Evolutionary conservation across 2,797 vertebrate genomes (phyloP), one percentile per base, ranked within the genome.

Genomic region (Passerculus sandwichensis): DNA sequence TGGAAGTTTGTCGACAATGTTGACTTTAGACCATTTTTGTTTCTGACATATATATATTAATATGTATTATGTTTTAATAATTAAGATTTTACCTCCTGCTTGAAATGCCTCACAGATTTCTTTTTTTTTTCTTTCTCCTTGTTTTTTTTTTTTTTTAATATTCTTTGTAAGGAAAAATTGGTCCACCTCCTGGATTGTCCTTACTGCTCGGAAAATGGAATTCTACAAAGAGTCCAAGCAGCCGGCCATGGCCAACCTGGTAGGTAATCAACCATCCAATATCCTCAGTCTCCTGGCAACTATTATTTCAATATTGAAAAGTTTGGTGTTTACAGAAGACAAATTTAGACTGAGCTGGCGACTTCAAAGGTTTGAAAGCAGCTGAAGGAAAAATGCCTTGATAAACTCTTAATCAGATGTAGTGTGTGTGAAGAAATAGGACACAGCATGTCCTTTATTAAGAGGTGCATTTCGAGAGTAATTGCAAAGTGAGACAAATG

Each of bases 211-310:
- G 71, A 98, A 98, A 96, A 97, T 99, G 76, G 98, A 98, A 85
- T 98, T 99, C 95, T 98, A 98, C 96, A 99, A 99, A 96, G 99
- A 99, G 81, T 98, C 97, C 96, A 99, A 99, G 94, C 98, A 98
- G 83, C 98, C 99, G 16, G 95, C 97, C 0, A 45, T 98, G 75
- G 95, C 97, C 72, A 98, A 97, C 93, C 80, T 97, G 98, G 99
- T 99, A 98, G 67, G 98, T 92, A 92, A 56, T 19, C 44, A 44
- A 20, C 44, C 44, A 44, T 51, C 53, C 80, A 47, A 22, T 72
- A n/a, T 27, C 45, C 50, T 73, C 21, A 20, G 30, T 30, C 94
- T 92, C 23, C 61, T 93, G 57, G 76, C 27, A 96, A 94, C 69
- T 47, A 50, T 45, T 87, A 44, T 53, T 83, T 50, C 80, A 77